Evolutionary conservation across 2,888 invertebrate species (phyloP), one percentile per base, ranked within the genome.

Genomic region (Limnephilus marmoratus): DNA sequence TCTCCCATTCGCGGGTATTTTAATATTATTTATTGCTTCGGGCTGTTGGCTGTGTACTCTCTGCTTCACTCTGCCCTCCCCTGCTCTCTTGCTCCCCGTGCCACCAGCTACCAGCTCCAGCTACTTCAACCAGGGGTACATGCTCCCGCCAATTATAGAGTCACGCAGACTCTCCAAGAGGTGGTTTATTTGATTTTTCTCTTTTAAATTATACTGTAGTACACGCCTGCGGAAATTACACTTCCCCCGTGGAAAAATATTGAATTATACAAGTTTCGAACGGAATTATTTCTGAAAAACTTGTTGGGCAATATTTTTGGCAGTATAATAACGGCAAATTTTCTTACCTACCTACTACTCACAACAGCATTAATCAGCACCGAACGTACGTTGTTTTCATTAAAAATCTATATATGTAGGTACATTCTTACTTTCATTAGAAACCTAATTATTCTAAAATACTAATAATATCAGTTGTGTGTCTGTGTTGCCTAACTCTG

Each of bases 141-240:
- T 45, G 87, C 91, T 92, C 89, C 90, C 93, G 91, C 92, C 93
- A 93, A 93, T 93, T 93, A 93, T 93, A 85, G 90, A 92, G 91
- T 92, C 93, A 83, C 68, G 86, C 92, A 91, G 85, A 85, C 90
- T 90, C 91, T 37, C 37, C 88, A 81, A 90, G 90, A 86, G 92
- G 83, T 85, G 92, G 92, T 92, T 83, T 91, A 93, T 93, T 92
- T 92, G 83, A 90, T 90, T 92, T 93, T 93, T 93, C 88, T 89
- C 82, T 91, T 90, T 85, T 85, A 91, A 88, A 92, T 93, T 92
- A 91, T 24, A 83, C 83, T n/a, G n/a, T n/a, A 68, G 68, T 68
- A 68, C 68, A 68, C 68, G 24, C 68, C 7, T 24, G 24, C n/a
- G 24, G n/a, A 68, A 68, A 68, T 68, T 68, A 68, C 7, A n/a